These are phyloP conservation scores for Monomorium pharaonis DNA, from an alignment of 1,140 invertebrate species.

Conservation along the genomic window DNA sequence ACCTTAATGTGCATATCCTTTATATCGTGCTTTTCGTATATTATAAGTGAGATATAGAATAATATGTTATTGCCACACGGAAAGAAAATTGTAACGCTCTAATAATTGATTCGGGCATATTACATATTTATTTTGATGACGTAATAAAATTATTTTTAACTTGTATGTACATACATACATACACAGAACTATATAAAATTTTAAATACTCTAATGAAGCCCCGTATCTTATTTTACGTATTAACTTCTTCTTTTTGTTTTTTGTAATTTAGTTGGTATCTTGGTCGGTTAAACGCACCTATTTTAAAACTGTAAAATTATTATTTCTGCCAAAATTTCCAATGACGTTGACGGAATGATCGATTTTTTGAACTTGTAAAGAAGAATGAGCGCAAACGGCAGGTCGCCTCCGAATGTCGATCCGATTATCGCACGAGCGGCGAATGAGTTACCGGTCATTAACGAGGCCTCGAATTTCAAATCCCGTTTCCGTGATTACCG, in stretches of 20 bases:
- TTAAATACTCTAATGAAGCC: no score
- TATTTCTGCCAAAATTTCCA: conserved; percentile 25
- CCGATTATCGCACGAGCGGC: conserved; percentile 63
- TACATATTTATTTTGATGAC: no score
- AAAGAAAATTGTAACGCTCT: no score
- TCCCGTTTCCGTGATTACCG: conserved; percentile 74
- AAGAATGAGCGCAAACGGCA: conserved; percentile 61
- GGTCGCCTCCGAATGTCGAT: conserved; percentile 64
- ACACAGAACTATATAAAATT: background rate
- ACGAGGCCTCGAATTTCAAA: conserved; percentile 74
- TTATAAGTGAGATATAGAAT: background rate
- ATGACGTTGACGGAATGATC: conserved; percentile 23
- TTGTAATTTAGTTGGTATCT: background rate
- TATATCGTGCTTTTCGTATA: background rate
- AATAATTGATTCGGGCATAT: no score
- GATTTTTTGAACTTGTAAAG: background rate
- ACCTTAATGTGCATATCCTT: background rate
- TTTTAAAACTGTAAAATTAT: background rate
- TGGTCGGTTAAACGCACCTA: background rate
- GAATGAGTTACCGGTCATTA: conserved; percentile 71
- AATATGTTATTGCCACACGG: background rate
- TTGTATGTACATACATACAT: no score
- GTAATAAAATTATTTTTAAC: no score
- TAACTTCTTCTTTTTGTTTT: background rate
- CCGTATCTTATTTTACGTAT: background rate